These are phyloP conservation scores for Sparus aurata DNA, from an alignment of 2,797 vertebrate genomes.

Conservation along the genomic window DNA sequence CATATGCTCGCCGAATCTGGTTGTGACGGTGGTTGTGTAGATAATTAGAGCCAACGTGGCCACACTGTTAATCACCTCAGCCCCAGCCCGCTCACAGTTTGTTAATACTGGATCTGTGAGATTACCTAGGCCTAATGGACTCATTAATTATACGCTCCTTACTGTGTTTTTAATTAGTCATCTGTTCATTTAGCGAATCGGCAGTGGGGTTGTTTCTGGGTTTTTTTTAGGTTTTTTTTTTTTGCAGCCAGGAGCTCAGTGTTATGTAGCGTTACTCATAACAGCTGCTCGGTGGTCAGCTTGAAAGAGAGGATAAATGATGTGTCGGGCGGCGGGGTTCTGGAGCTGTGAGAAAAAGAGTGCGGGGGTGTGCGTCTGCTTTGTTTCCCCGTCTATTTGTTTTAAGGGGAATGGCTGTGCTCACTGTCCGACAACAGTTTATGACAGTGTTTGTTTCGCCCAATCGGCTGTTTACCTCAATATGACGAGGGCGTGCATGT, in stretches of 20 bases:
- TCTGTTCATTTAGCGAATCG: constrained; percentile 67
- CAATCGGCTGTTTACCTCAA: constrained; percentile 37
- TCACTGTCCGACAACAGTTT: constrained; percentile 26
- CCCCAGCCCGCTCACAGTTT: constrained; percentile 64
- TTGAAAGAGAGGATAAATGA: constrained; percentile 64
- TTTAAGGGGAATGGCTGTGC: constrained; percentile 38
- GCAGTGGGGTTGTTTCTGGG: constrained; percentile 12
- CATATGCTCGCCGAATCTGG: constrained; percentile 64
- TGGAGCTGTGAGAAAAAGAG: constrained; percentile 32
- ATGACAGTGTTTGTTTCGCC: constrained; percentile 35
- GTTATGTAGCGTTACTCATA: constrained; percentile 74
- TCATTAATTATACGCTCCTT: constrained; percentile 80
- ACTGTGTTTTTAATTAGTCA: constrained; percentile 83
- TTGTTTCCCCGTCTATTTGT: constrained; percentile 65
- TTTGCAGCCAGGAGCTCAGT: constrained; percentile 58
- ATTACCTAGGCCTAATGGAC: constrained; percentile 79
- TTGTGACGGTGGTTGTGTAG: constrained; percentile 80
- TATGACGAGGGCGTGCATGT: not conserved
- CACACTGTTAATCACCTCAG: constrained; percentile 76
- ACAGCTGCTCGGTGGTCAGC: constrained; percentile 66
- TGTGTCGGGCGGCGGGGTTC: constrained; percentile 50
- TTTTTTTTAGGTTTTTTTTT: not conserved
- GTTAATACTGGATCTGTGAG: constrained; percentile 81
- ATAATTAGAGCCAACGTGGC: constrained; percentile 73
- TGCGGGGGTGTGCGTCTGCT: constrained; percentile 52